Evolutionary conservation across 2,888 invertebrate species (phyloP).

Genomic region (Noctua comes): DNA sequence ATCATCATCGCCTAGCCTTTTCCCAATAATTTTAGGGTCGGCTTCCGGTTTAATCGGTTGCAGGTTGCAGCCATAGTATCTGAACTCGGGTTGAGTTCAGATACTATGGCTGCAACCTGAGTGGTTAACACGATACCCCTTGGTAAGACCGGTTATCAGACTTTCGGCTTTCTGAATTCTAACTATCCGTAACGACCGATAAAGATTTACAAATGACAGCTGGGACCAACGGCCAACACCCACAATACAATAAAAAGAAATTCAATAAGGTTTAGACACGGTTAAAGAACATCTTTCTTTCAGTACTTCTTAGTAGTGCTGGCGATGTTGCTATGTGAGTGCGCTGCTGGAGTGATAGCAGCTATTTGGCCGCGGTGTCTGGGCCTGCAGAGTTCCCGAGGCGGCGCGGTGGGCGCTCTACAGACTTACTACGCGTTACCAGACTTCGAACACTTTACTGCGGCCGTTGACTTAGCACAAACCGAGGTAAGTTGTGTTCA

Average conservation of each 20-base stretch:
- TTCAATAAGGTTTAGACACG: background rate
- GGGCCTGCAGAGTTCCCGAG: slow-evolving; percentile 92
- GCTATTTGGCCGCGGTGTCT: slow-evolving; percentile 95
- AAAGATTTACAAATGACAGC: background rate
- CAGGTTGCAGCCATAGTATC: background rate
- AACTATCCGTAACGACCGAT: background rate
- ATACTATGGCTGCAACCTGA: too few species aligned
- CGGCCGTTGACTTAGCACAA: slow-evolving; percentile 95
- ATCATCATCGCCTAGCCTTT: background rate
- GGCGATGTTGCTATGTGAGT: slow-evolving; percentile 92
- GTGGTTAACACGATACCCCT: background rate
- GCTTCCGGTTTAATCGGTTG: background rate
- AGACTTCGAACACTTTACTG: slow-evolving; percentile 93
- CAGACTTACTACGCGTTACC: slow-evolving; percentile 95
- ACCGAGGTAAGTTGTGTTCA: slow-evolving; percentile 79
- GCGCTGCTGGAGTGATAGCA: slow-evolving; percentile 92
- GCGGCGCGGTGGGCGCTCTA: slow-evolving; percentile 92
- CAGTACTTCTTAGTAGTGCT: slow-evolving; percentile 94
- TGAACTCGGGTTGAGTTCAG: too few species aligned
- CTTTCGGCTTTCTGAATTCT: background rate
- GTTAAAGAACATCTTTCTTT: slow-evolving; percentile 36
- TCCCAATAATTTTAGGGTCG: background rate
- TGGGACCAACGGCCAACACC: background rate
- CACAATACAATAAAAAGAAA: background rate
- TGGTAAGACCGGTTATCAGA: background rate